These are phyloP conservation scores for Sebastes cheni DNA, from an alignment of 2,797 vertebrate species.

Conservation along the genomic window DNA sequence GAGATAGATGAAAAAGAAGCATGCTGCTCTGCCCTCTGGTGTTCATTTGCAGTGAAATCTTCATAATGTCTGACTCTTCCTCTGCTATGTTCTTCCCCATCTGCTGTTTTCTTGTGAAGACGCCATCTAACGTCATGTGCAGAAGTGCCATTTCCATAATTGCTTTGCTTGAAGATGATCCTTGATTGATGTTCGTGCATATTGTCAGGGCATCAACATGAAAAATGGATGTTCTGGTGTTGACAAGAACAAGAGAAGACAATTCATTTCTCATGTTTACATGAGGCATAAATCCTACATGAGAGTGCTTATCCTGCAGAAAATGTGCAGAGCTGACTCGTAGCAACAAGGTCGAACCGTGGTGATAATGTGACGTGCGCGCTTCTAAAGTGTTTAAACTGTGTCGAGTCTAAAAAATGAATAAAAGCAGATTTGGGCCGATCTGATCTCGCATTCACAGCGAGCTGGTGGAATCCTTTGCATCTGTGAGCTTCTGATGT, in stretches of 20 bases:
- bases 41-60: not conserved
- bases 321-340: conserved; percentile 14
- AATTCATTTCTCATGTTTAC: conserved; percentile 40
- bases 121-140: not conserved
- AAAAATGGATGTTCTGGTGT: conserved; percentile 52
- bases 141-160: not conserved
- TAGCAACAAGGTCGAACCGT: conserved; percentile 9
- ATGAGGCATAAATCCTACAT: conserved; percentile 37
- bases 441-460: conserved; percentile 16
- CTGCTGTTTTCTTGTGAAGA: not conserved
- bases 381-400: conserved; percentile 16
- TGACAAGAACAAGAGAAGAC: conserved; percentile 36
- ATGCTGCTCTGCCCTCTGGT: conserved; percentile 61
- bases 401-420: conserved; percentile 24
- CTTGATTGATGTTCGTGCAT: conserved; percentile 42
- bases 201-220: conserved; percentile 27
- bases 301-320: conserved; percentile 26
- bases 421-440: not conserved
- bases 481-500: conserved; percentile 9
- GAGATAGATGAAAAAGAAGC: not conserved
- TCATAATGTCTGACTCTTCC: not conserved
- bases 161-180: not conserved
- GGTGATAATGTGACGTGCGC: not conserved
- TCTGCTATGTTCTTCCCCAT: not conserved
- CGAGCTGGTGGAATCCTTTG: not conserved